A percentile compares a stretch with the other conserved stretches of the same genome.
These are phyloP conservation scores for Leucopsar rothschildi DNA, from an alignment of 2,113 vertebrate species.

Conservation along the genomic window DNA sequence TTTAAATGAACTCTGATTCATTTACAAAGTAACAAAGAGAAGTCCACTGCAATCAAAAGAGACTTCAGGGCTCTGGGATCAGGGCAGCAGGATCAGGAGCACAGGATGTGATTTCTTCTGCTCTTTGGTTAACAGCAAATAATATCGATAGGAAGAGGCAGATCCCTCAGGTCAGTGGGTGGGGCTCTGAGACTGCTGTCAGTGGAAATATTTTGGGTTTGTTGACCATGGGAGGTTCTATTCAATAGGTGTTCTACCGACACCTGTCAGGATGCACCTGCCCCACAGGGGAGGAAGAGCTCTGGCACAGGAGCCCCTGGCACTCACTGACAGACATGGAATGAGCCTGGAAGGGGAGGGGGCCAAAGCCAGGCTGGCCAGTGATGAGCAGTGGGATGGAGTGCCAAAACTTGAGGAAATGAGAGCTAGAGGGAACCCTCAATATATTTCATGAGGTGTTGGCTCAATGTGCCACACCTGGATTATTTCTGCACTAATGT, in stretches of 20 bases:
- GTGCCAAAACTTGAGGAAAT: background rate
- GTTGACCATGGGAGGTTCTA: background rate
- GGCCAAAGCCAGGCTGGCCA: background rate
- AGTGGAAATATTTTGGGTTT: background rate
- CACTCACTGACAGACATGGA: background rate
- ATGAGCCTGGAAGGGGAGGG: background rate
- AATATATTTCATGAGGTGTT: background rate
- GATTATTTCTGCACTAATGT: background rate
- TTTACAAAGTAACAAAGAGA: background rate
- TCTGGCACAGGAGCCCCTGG: background rate
- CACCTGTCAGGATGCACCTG: background rate
- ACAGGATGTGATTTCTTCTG: accelerated
- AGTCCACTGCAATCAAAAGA: background rate
- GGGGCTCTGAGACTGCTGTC: background rate
- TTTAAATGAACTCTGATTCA: background rate
- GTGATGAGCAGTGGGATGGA: background rate
- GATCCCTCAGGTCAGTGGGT: background rate
- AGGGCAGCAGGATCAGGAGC: background rate
- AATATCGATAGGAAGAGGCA: background rate
- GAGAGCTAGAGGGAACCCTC: background rate
- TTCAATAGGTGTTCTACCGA: background rate
- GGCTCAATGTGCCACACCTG: background rate
- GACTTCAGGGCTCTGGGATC: no score
- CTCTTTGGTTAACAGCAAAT: background rate
- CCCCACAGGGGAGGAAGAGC: background rate